Evolutionary conservation across 2,888 invertebrate species (phyloP).

Genomic region (Chrysotoxum bicinctum): DNA sequence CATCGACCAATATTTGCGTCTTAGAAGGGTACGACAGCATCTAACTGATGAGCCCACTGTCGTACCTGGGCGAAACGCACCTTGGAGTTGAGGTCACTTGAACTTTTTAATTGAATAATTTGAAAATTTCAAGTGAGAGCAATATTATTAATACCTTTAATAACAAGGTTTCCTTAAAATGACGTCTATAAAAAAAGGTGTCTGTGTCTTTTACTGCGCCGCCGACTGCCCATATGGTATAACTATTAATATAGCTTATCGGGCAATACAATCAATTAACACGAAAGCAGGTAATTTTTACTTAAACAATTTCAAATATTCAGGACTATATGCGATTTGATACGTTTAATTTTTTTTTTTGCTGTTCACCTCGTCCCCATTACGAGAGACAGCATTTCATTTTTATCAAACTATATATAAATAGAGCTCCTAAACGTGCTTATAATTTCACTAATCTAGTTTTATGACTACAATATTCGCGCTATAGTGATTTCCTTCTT

Average conservation of each 20-base stretch:
- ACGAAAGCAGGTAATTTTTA: background rate
- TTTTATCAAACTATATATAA: background rate
- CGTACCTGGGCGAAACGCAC: no score
- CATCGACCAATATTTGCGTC: no score
- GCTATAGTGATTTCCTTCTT: slow-evolving; percentile 58
- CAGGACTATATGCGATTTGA: slow-evolving; percentile 1
- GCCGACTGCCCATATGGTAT: background rate
- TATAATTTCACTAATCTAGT: slow-evolving; percentile 55
- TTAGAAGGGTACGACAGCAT: no score
- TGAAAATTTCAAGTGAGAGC: no score
- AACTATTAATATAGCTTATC: background rate
- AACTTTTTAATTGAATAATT: no score
- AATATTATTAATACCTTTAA: background rate
- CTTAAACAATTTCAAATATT: background rate
- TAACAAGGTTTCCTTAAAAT: background rate
- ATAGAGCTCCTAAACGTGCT: slow-evolving; percentile 29
- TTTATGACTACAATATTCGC: slow-evolving; percentile 33
- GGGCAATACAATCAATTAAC: slow-evolving; percentile 27
- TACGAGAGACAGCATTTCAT: slow-evolving; percentile 5
- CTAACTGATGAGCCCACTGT: no score
- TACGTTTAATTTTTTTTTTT: background rate
- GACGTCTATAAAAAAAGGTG: background rate
- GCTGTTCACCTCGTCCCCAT: slow-evolving; percentile 31
- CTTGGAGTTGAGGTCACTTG: no score
- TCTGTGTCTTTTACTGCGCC: background rate